A percentile compares a stretch with the other conserved stretches of the same genome.
Evolutionary conservation across 2,888 invertebrate species (phyloP).

Genomic region (Anagyrus pseudococci): DNA sequence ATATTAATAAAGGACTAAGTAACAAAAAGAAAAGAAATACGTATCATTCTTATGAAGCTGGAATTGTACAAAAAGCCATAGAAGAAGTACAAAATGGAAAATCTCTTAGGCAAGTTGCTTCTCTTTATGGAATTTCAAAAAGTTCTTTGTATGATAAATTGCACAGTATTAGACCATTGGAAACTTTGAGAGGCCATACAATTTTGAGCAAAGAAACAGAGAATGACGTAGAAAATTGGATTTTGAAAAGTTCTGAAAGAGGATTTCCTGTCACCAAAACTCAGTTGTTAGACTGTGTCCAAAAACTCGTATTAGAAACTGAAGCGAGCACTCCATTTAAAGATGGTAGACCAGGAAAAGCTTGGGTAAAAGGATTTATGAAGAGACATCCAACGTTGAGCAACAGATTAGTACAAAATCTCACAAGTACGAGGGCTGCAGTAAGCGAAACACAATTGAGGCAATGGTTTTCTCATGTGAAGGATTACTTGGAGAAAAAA

Average conservation of each 20-base stretch:
- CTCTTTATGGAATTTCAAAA: not conserved
- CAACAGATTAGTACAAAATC: constrained; percentile 43
- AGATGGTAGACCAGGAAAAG: not conserved
- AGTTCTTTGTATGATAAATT: not conserved
- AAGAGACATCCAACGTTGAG: constrained; percentile 45
- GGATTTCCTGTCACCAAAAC: not conserved
- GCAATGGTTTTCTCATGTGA: constrained; percentile 48
- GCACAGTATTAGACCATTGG: not conserved
- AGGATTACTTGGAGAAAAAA: constrained; percentile 20
- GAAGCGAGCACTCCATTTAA: not conserved
- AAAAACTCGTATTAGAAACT: not conserved
- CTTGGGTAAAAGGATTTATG: constrained; percentile 40
- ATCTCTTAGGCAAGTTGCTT: not conserved
- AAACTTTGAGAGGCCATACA: not conserved
- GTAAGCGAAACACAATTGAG: constrained; percentile 48
- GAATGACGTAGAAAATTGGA: not conserved
- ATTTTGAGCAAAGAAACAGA: not conserved
- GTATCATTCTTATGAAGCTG: not conserved
- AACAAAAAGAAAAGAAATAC: not conserved
- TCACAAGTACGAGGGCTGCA: constrained; percentile 45
- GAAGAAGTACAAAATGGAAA: not conserved
- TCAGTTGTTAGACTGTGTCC: not conserved
- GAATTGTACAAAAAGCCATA: not conserved
- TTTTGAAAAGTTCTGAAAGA: not conserved
- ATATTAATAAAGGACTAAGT: not conserved